Evolutionary conservation across 2,113 vertebrate species (phyloP).

Genomic region (Alouatta palliata): DNA sequence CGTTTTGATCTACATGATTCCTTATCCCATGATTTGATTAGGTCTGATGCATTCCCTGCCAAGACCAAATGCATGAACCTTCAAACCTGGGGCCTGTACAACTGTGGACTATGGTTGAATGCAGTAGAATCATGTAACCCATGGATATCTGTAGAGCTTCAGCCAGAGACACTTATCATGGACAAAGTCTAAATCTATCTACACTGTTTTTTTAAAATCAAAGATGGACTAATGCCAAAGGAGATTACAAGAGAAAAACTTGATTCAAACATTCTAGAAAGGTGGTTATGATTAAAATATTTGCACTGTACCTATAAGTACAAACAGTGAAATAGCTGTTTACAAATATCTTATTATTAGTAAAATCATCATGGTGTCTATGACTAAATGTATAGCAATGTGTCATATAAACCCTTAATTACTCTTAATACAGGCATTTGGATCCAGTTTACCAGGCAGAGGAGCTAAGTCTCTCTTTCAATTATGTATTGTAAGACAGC

Average conservation of each 20-base stretch:
- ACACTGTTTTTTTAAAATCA: background rate
- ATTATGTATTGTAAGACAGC: background rate
- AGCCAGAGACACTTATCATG: background rate
- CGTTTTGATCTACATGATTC: background rate
- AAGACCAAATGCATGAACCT: background rate
- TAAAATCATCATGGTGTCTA: background rate
- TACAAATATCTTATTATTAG: background rate
- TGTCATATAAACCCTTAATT: background rate
- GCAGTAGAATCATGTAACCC: background rate
- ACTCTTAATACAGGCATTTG: background rate
- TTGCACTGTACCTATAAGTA: background rate
- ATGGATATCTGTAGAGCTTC: background rate
- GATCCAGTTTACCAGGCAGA: background rate
- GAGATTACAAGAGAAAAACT: background rate
- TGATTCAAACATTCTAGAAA: background rate
- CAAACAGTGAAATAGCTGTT: background rate
- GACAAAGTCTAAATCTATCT: background rate
- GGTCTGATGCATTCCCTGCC: background rate
- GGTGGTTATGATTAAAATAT: background rate
- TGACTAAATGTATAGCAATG: background rate
- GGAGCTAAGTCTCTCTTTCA: background rate
- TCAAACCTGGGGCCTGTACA: background rate
- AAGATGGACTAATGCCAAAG: background rate
- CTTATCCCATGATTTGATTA: background rate
- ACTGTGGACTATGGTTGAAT: background rate